Base-by-base conservation (phyloP, 2,888 invertebrate species). In the Drosophila multiciliata region DNA sequence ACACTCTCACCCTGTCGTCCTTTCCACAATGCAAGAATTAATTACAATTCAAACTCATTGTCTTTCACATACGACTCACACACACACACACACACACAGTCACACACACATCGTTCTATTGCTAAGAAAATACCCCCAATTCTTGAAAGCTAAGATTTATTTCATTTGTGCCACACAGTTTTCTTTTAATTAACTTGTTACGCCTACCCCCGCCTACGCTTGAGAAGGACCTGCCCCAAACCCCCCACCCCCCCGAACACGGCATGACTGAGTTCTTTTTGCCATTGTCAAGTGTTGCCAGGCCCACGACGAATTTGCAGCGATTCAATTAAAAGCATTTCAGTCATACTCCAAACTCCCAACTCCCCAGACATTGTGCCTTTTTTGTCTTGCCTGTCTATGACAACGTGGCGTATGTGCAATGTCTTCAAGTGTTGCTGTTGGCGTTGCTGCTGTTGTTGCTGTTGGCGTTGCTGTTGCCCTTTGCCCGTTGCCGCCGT, bases 111-210 rank as follows among this genome's bases (percentile, higher is more conserved):
- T 65, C 20, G 33, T 40, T 29, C 17, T 35, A 26, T 29, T 23
- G 32, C n/a, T 42, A 52, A 36, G 52, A 50, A 33, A 50, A 57
- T 26, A 11, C 57, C 42, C 42, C 29, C 52, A 42, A 15, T 32
- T 58, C 50, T 48, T 57, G 64, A 23, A 48, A 53, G 63, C 59
- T 20, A 75, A 88, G 88, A 88, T 88, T 88, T 88, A 88, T 86
- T 87, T 87, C 89, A 78, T 80, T 84, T 78, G 84, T 38, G 86
- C 87, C 87, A 68, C 83, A 86, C 80, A 86, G 85, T 82, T 89
- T 85, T 87, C 82, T 87, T 87, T 89, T 89, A 87, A 87, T 87
- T 87, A 87, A 87, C 87, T 87, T 81, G 85, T 85, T 78, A 72
- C 71, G 71, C 70, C 75, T 75, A 64, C 60, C 33, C 48, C 42